A percentile compares a stretch with the other conserved stretches of the same genome.
Evolutionary conservation across 1,140 invertebrate species (phyloP).

Genomic region (Caenorhabditis tropicalis): DNA sequence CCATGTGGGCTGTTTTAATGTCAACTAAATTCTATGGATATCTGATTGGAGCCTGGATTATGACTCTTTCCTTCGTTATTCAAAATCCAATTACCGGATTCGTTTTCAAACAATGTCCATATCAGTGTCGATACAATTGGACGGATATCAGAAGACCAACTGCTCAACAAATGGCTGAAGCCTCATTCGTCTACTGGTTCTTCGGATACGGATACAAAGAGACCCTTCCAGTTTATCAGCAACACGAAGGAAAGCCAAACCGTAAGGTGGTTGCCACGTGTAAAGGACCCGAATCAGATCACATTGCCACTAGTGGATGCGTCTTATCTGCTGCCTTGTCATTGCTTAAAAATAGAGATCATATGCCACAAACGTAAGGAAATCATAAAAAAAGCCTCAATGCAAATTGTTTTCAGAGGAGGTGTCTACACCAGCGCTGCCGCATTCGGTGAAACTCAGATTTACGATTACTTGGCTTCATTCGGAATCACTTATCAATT

Average conservation of each 20-base stretch:
- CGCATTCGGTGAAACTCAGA: conserved; percentile 68
- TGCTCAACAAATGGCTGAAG: conserved; percentile 66
- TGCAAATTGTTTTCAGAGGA: conserved; percentile 60
- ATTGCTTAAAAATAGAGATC: conserved; percentile 80
- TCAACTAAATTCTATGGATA: conserved; percentile 73
- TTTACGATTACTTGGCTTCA: conserved; percentile 66
- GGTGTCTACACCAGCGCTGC: conserved; percentile 68
- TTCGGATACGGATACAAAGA: conserved; percentile 82
- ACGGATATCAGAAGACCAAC: conserved; percentile 68
- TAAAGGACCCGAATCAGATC: conserved; percentile 79
- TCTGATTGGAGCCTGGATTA: conserved; percentile 75
- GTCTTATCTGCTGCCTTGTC: conserved; percentile 80
- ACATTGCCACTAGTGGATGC: conserved; percentile 82
- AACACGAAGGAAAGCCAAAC: conserved; percentile 76
- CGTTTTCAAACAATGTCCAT: conserved; percentile 68
- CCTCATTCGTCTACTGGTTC: conserved; percentile 69
- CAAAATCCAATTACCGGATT: conserved; percentile 75
- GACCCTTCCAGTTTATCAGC: conserved; percentile 76
- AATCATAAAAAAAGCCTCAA: too few species aligned
- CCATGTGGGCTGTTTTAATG: too few species aligned
- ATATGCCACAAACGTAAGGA: conserved; percentile 80
- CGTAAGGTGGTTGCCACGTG: conserved; percentile 79
- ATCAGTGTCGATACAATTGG: conserved; percentile 63
- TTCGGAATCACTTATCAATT: conserved; percentile 70
- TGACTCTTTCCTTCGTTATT: conserved; percentile 78